These are phyloP conservation scores for Diglossa cyanea DNA, from an alignment of 2,797 vertebrate genomes.

Conservation along the genomic window DNA sequence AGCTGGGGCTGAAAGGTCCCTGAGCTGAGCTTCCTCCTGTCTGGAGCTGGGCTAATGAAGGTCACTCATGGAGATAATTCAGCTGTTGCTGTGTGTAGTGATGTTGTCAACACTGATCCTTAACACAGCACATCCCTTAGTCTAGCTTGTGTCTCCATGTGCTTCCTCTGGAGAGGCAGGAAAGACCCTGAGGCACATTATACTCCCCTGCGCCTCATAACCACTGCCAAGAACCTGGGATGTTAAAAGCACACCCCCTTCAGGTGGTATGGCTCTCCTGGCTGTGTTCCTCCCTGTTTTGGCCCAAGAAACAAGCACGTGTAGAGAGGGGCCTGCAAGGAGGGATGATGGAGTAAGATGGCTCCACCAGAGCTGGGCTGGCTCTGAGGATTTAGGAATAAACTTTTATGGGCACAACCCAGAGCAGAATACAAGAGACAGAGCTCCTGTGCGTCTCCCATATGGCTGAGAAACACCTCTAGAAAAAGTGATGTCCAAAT, in stretches of 20 bases:
- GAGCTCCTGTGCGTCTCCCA: background rate
- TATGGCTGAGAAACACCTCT: background rate
- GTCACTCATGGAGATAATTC: background rate
- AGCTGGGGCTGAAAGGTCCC: background rate
- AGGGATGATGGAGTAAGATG: background rate
- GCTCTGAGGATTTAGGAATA: background rate
- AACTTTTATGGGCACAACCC: background rate
- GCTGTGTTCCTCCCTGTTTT: background rate
- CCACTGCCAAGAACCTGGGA: accelerated
- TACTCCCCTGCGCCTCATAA: background rate
- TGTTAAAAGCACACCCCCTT: background rate
- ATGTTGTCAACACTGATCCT: background rate
- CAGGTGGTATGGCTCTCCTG: background rate
- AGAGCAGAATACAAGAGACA: background rate
- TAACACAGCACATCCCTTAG: background rate
- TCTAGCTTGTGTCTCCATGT: background rate
- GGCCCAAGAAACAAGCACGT: background rate
- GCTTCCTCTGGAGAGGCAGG: background rate
- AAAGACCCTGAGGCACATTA: accelerated
- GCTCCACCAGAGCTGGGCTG: background rate
- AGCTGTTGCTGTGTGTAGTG: background rate
- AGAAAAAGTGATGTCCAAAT: background rate
- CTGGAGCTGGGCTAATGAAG: background rate
- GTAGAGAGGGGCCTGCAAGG: background rate
- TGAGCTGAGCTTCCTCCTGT: background rate